These are phyloP conservation scores for Morelia viridis DNA, from an alignment of 2,797 vertebrate species.

Conservation along the genomic window DNA sequence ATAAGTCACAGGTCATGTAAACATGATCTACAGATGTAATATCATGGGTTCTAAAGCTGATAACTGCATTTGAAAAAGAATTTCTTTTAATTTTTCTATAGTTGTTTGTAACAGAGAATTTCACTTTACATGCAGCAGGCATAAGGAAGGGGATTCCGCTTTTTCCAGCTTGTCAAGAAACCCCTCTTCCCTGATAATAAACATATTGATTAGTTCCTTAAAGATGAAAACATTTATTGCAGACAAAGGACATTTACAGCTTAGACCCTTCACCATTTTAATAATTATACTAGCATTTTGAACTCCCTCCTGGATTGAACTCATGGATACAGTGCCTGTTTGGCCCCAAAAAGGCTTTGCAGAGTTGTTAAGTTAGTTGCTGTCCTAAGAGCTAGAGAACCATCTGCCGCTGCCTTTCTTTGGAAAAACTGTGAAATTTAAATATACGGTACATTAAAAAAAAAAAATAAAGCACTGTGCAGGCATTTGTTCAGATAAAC, in stretches of 20 bases:
- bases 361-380: background rate
- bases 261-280: background rate
- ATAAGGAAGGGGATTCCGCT: background rate
- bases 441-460: background rate
- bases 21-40: background rate
- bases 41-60: background rate
- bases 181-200: background rate
- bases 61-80: background rate
- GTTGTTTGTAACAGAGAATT: background rate
- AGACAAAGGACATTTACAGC: background rate
- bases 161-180: background rate
- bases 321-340: background rate
- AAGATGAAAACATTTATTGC: background rate
- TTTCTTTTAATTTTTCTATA: background rate
- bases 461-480: background rate
- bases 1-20: background rate
- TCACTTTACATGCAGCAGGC: background rate
- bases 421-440: background rate
- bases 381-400: background rate
- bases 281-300: background rate
- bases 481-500: background rate
- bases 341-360: background rate
- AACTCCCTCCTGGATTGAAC: background rate
- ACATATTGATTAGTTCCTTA: background rate
- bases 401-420: background rate